Conservation (phyloP, 1,140 invertebrate genomes). For the Drosophila parabipectinata region DNA sequence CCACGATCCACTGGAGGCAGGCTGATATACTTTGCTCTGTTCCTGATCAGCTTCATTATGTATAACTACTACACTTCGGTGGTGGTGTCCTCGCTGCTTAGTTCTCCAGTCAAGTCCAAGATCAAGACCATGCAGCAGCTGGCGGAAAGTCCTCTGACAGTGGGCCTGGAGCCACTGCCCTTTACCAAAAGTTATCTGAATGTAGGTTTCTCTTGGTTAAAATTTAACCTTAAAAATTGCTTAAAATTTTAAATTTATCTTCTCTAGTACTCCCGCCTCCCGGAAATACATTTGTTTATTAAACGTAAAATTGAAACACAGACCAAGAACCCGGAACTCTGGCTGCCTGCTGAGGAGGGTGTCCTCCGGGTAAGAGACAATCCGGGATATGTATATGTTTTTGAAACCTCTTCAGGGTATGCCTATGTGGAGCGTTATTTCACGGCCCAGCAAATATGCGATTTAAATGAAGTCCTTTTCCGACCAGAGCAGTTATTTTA, state of each 20-base stretch:
- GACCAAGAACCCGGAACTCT: constrained; percentile 51
- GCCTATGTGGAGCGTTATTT: constrained; percentile 65
- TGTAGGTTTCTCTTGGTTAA: too few relatives aligned
- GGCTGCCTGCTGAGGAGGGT: constrained; percentile 67
- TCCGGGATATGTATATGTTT: constrained; percentile 70
- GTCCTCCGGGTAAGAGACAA: constrained; percentile 63
- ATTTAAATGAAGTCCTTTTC: constrained; percentile 73
- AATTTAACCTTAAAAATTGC: too few relatives aligned
- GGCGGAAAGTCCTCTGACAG: constrained; percentile 69
- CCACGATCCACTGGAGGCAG: constrained; percentile 69
- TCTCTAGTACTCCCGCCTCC: constrained; percentile 48
- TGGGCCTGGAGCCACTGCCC: constrained; percentile 68
- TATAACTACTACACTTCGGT: constrained; percentile 83
- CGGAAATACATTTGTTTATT: constrained; percentile 60
- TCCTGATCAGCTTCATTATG: constrained; percentile 74
- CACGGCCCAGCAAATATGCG: constrained; percentile 72
- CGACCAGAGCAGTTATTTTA: constrained; percentile 63
- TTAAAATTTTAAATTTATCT: too few relatives aligned
- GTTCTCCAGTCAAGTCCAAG: constrained; percentile 72
- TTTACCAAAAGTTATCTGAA: constrained; percentile 74
- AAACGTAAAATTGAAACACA: constrained; percentile 66
- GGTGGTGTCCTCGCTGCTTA: constrained; percentile 74
- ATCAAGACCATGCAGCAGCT: constrained; percentile 71
- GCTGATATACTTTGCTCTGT: constrained; percentile 62
- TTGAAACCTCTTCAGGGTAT: constrained; percentile 66